Conservation (phyloP, 2,888 invertebrate species). For the Campaea margaritaria region DNA sequence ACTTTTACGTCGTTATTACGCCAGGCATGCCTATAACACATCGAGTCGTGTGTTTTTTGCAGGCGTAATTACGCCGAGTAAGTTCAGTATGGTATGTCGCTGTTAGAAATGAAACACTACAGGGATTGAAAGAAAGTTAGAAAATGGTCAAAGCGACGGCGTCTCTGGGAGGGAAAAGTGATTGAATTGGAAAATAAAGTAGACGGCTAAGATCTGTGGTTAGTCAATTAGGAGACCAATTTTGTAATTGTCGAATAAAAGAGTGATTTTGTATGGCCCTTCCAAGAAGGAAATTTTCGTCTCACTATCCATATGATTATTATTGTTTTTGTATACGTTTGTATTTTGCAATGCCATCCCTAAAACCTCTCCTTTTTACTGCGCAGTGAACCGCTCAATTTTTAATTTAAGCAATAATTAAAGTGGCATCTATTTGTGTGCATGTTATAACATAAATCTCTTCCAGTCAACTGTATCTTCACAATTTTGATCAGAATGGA, state of each 20-base stretch:
- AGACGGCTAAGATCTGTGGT: constrained; percentile 30
- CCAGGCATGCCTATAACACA: too few relatives aligned
- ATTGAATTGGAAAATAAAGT: constrained; percentile 4
- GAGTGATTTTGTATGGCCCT: constrained; percentile 8
- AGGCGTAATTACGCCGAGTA: too few relatives aligned
- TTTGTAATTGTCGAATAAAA: constrained; percentile 55
- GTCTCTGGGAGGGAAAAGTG: too few relatives aligned
- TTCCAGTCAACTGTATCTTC: neutral
- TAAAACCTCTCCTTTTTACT: neutral
- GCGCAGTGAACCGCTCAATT: neutral
- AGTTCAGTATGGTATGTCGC: too few relatives aligned
- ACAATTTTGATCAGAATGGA: neutral
- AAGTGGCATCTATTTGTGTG: neutral
- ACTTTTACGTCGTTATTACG: too few relatives aligned
- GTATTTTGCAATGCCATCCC: constrained; percentile 2
- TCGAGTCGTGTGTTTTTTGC: too few relatives aligned
- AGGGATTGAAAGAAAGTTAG: constrained; percentile 6
- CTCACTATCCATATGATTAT: neutral
- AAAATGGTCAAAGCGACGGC: neutral
- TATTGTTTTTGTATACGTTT: neutral
- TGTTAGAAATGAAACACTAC: constrained; percentile 5
- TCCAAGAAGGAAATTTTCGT: constrained; percentile 6
- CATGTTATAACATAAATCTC: too few relatives aligned
- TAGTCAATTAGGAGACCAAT: constrained; percentile 71
- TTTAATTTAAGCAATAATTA: neutral